Evolutionary conservation across 2,888 invertebrate genomes (phyloP).

Genomic region (Eupithecia subfuscata): DNA sequence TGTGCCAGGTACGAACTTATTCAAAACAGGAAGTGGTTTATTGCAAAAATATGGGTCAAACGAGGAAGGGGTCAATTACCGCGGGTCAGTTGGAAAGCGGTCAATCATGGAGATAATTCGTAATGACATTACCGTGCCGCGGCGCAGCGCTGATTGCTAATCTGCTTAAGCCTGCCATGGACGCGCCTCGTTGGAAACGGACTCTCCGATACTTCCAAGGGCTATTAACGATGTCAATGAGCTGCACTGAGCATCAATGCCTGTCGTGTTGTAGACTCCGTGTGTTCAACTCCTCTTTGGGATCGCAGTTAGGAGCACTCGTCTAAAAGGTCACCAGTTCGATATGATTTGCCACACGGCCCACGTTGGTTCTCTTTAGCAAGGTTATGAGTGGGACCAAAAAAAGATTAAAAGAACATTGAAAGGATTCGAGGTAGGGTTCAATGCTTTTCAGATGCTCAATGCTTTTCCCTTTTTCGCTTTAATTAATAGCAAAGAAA

Average conservation of each 20-base stretch:
- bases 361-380: background rate
- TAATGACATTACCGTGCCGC: conserved; percentile 27
- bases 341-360: background rate
- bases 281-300: background rate
- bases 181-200: background rate
- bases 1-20: conserved; percentile 12
- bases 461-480: background rate
- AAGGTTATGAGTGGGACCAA: background rate
- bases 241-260: background rate
- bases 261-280: background rate
- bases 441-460: background rate
- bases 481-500: background rate
- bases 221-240: background rate
- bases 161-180: conserved; percentile 21
- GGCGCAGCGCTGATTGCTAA: conserved; percentile 36
- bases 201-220: background rate
- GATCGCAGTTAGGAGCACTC: background rate
- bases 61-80: conserved; percentile 21
- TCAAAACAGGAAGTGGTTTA: conserved; percentile 11
- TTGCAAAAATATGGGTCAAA: conserved; percentile 19
- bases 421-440: background rate
- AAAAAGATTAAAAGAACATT: background rate
- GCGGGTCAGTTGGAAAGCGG: conserved; percentile 18
- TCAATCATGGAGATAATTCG: conserved; percentile 26
- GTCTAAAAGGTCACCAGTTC: background rate